Base-by-base conservation (phyloP, 2,888 invertebrate species). In the Geophilus truncorum region DNA sequence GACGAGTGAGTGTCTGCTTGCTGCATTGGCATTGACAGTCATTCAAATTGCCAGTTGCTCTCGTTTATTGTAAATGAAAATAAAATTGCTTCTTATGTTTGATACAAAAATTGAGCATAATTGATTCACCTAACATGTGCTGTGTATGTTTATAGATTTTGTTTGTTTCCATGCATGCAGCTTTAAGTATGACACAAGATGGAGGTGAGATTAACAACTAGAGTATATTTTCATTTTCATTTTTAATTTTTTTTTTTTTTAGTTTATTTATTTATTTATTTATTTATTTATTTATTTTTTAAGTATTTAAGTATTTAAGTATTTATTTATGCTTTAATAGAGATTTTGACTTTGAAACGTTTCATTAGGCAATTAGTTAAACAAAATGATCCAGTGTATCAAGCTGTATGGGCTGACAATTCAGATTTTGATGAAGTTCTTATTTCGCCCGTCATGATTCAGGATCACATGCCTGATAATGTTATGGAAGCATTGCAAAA, bases 391-490 rank as follows among this genome's bases (percentile, higher is more conserved):
- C 94, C 94, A 0, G 93, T 94, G 25, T 95, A 94, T 87, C 94
- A 94, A 87, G 95, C 94, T 12, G 89, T 95, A 23, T 94, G 94
- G 94, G 94, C 93, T 0, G 92, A 93, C 83, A 93, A 93, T 84
- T 91, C 90, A 62, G 93, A 94, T 86, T 95, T 95, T 86, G 93
- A 94, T 86, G 93, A 95, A 88, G 94, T 95, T 23, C 90, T 95
- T 80, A 94, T 95, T 83, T 94, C 94, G 30, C 95, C 95, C 0
- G 93, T 93, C 79, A 95, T 95, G 94, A 85, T 95, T 82, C 93
- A 94, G 87, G 95, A 95, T 87, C 95, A 95, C 87, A 94, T 95
- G 94, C 94, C 95, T 34, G 94, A 95, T 86, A 92, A 92, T 86
- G 93, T 95, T 81, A 89, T 95, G 84, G 92, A 93, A 83, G 94